Percentiles rank a stretch among this genome's conserved stretches.
Conservation (phyloP, 2,888 invertebrate species). For the Cerastoderma edule region DNA sequence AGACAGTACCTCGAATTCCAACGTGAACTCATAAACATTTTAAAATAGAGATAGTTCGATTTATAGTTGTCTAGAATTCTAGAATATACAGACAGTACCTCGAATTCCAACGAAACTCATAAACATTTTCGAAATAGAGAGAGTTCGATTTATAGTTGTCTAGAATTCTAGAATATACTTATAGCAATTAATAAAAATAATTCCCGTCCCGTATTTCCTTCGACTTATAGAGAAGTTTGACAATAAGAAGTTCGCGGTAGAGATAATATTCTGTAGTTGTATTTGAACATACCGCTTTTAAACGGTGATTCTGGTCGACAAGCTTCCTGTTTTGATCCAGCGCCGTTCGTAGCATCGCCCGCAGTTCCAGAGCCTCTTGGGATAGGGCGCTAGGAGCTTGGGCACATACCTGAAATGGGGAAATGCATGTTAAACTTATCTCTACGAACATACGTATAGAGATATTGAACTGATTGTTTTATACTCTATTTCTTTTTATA, state of each 20-base stretch:
- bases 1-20: too few relatives aligned
- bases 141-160: too few relatives aligned
- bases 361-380: background rate
- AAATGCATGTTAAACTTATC: background rate
- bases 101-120: too few relatives aligned
- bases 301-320: background rate
- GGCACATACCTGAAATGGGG: background rate
- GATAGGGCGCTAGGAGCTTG: constrained; percentile 1
- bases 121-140: too few relatives aligned
- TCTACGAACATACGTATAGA: background rate
- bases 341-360: background rate
- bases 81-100: too few relatives aligned
- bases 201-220: background rate
- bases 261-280: too few relatives aligned
- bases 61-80: too few relatives aligned
- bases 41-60: too few relatives aligned
- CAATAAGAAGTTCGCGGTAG: background rate
- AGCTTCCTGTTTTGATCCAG: background rate
- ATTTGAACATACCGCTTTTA: constrained; percentile 6
- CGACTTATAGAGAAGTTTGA: background rate
- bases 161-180: too few relatives aligned
- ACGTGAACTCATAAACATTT: too few relatives aligned
- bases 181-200: background rate
- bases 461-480: too few relatives aligned
- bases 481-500: too few relatives aligned